phyloP scores from a whole-genome alignment of 2,113 vertebrate species.

The Chaetura pelagica region DNA sequence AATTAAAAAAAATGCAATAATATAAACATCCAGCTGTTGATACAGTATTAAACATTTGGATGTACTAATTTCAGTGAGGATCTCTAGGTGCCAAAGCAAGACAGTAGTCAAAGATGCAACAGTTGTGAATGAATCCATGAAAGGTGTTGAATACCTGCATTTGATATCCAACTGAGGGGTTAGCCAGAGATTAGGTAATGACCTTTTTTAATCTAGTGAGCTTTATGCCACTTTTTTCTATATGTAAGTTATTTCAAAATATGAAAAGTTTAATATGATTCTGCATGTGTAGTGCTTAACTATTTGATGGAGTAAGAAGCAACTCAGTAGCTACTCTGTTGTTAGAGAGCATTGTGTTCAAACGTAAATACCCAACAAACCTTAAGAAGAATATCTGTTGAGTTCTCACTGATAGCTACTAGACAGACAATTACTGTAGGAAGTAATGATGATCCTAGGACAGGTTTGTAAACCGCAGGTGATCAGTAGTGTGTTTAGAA shows the following conservation, averaged over 20 bases:
- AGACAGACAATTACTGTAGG: background rate
- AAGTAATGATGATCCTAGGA: background rate
- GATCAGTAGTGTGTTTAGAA: background rate
- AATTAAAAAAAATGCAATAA: background rate
- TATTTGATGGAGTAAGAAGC: background rate
- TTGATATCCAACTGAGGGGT: fast-evolving
- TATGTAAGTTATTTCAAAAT: background rate
- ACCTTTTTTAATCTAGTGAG: background rate
- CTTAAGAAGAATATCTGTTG: background rate
- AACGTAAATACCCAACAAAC: background rate
- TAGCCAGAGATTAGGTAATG: background rate
- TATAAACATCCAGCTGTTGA: background rate
- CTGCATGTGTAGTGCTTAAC: background rate
- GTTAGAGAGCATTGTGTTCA: background rate
- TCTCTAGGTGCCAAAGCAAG: background rate
- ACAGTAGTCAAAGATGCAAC: background rate
- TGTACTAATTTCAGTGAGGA: background rate
- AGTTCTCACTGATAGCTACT: background rate
- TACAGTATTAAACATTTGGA: background rate
- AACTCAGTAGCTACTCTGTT: background rate
- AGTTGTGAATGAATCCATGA: fast-evolving
- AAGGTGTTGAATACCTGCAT: background rate
- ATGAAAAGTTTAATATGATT: background rate
- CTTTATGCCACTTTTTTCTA: background rate
- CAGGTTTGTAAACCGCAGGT: background rate